Evolutionary conservation across 2,888 invertebrate genomes (phyloP).

Genomic region (Osedax frankpressi): DNA sequence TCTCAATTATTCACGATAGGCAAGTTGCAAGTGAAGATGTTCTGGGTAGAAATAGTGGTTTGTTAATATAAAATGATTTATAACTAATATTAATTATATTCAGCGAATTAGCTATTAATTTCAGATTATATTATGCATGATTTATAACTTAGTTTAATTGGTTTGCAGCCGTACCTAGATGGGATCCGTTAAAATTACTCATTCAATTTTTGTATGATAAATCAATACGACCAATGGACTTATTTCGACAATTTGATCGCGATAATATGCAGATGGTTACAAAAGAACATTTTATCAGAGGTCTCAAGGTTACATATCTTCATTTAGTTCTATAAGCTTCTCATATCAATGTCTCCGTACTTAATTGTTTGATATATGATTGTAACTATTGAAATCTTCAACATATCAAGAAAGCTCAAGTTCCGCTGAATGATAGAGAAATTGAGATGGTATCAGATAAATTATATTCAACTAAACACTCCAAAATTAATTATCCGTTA

Average conservation of each 20-base stretch:
- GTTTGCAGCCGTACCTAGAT: conserved; percentile 25
- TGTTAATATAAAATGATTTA: too few relatives aligned
- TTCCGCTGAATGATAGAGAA: not conserved
- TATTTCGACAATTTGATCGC: conserved; percentile 40
- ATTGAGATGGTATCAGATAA: not conserved
- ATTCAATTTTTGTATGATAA: conserved; percentile 37
- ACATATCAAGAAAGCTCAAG: not conserved
- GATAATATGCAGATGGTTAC: conserved; percentile 36
- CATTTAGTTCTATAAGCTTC: too few relatives aligned
- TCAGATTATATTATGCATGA: too few relatives aligned
- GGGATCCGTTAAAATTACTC: conserved; percentile 40
- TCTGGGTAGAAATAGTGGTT: conserved; percentile 37
- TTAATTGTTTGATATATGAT: too few relatives aligned
- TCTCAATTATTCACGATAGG: conserved; percentile 36
- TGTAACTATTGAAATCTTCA: too few relatives aligned
- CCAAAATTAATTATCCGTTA: not conserved
- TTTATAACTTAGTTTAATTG: too few relatives aligned
- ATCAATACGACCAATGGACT: conserved; percentile 40
- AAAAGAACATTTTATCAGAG: conserved; percentile 38
- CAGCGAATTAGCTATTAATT: too few relatives aligned
- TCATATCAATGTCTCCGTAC: too few relatives aligned
- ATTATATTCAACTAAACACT: not conserved
- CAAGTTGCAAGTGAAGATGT: conserved; percentile 35
- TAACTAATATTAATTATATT: too few relatives aligned
- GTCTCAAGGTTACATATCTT: conserved; percentile 42